phyloP scores from a whole-genome alignment of 2,113 vertebrate species.

The Falco punctatus region DNA sequence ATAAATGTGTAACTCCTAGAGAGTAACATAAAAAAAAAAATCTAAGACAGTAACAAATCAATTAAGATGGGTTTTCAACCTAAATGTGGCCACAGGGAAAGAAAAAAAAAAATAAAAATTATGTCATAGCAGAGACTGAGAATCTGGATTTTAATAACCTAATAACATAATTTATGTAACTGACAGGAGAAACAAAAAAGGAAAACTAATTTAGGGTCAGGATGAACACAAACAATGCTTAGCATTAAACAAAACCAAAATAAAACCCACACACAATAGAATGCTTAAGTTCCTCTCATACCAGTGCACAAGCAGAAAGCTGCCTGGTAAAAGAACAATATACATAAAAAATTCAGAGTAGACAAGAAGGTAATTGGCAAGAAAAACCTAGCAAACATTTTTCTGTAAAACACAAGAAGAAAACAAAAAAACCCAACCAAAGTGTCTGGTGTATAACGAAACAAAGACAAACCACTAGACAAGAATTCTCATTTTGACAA shows the following conservation, averaged over 20 bases:
- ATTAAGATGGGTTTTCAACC: not conserved
- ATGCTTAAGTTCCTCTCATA: not conserved
- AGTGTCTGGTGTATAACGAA: not conserved
- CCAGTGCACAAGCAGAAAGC: not conserved
- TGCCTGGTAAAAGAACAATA: not conserved
- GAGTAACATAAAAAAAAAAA: not conserved
- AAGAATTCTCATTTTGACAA: not conserved
- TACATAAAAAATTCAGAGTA: not conserved
- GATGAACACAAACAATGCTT: not conserved
- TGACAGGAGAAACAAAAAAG: not conserved
- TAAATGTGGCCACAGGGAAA: not conserved
- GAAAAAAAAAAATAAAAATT: not conserved
- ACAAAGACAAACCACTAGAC: not conserved
- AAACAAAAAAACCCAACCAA: not conserved
- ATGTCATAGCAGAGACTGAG: fast-evolving
- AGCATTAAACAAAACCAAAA: not conserved
- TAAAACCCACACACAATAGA: fast-evolving
- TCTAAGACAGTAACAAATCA: not conserved
- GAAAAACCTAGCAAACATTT: not conserved
- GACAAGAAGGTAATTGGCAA: not conserved
- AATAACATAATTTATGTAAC: not conserved
- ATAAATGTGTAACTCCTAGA: not conserved
- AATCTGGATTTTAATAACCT: not conserved
- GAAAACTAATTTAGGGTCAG: not conserved
- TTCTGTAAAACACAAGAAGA: not conserved